Percentiles rank a stretch among this genome's conserved stretches.
These are phyloP conservation scores for Eilema caniola DNA, from an alignment of 2,888 invertebrate genomes.

Conservation along the genomic window DNA sequence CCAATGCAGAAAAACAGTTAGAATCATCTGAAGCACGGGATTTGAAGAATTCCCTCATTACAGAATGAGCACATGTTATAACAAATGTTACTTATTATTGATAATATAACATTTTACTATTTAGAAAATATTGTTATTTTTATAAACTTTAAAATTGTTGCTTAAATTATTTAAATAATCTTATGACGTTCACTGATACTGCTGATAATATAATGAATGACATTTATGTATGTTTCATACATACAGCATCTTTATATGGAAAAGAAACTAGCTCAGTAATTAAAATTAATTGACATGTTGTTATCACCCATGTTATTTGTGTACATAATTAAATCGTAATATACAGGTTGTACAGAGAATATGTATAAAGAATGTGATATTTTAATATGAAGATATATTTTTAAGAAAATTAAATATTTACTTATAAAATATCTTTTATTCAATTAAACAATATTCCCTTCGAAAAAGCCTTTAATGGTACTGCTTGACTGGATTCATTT, in stretches of 20 bases:
- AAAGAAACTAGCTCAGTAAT: background rate
- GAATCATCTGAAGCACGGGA: conserved; percentile 83
- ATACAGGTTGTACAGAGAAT: background rate
- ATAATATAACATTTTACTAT: background rate
- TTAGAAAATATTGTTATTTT: background rate
- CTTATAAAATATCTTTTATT: conserved; percentile 38
- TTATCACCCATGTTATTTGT: background rate
- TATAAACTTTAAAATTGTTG: background rate
- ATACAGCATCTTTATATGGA: background rate
- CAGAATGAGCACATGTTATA: conserved; percentile 9
- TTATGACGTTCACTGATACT: background rate
- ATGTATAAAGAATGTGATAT: conserved; percentile 52
- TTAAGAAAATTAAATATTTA: conserved; percentile 41
- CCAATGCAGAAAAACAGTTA: conserved; percentile 88
- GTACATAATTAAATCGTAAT: too few relatives aligned
- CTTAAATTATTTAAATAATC: background rate
- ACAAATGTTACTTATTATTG: background rate
- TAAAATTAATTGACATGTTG: background rate
- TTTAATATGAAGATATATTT: conserved; percentile 44
- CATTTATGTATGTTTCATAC: background rate
- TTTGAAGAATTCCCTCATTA: conserved; percentile 86
- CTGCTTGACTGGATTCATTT: conserved; percentile 79
- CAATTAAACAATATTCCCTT: conserved; percentile 66
- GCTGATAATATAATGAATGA: background rate
- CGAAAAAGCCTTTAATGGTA: conserved; percentile 85